A percentile compares a stretch with the other conserved stretches of the same genome.
These are phyloP conservation scores for Tokudaia muenninki DNA, from an alignment of 2,797 vertebrate genomes.

Conservation along the genomic window DNA sequence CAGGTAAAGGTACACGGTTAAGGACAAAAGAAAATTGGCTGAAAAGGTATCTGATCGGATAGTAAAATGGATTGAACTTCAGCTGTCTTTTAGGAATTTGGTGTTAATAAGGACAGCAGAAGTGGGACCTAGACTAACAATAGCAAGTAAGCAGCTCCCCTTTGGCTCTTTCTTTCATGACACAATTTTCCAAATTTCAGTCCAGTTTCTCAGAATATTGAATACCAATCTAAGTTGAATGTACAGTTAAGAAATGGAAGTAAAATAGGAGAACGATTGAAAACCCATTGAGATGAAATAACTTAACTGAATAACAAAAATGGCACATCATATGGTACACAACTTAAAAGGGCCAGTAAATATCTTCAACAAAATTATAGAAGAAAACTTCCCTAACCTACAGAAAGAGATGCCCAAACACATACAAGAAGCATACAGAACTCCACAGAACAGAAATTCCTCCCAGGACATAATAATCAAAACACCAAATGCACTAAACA, in stretches of 20 bases:
- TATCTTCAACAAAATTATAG: too few relatives aligned
- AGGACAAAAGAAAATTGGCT: conserved; percentile 23
- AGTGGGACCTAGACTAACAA: neutral
- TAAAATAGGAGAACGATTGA: conserved; percentile 44
- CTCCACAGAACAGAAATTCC: too few relatives aligned
- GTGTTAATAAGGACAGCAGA: neutral
- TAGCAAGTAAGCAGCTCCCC: neutral
- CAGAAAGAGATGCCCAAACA: too few relatives aligned
- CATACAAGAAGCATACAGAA: too few relatives aligned
- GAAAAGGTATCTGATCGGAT: neutral
- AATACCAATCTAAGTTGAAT: conserved; percentile 46
- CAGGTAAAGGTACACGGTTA: conserved; percentile 29
- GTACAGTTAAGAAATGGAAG: conserved; percentile 62
- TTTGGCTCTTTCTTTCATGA: neutral
- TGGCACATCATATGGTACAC: conserved; percentile 41
- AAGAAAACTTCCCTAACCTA: too few relatives aligned
- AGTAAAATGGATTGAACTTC: neutral
- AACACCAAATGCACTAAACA: too few relatives aligned
- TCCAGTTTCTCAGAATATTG: conserved; percentile 40
- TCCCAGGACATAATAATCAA: too few relatives aligned
- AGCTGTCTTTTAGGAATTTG: neutral
- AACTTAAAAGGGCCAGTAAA: too few relatives aligned
- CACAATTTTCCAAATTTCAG: neutral
- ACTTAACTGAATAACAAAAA: conserved; percentile 72
- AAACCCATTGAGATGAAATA: conserved; percentile 74